Evolutionary conservation across 2,797 vertebrate species (phyloP), one percentile per base, ranked within the genome.

Genomic region (Scleropages formosus): DNA sequence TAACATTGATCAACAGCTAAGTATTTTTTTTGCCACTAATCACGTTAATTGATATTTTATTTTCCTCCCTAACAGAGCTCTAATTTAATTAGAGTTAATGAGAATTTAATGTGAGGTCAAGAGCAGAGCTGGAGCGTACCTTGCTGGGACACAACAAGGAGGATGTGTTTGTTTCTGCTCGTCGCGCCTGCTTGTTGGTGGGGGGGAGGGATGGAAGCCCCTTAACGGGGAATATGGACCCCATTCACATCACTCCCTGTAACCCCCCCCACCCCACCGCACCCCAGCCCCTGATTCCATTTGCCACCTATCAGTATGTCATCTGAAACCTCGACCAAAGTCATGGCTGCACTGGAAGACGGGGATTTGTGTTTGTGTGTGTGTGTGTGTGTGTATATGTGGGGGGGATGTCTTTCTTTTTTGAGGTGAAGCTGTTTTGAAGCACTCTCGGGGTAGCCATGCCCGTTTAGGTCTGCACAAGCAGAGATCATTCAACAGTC

Each of bases 21-120:
- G 60, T 75, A 76, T 76, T 73, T 66, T 8, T 77, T 77, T 80
- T 72, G 68, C 75, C 75, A 80, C 79, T 81, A 79, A 84, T 82
- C 78, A 79, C 22, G 74, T 81, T 84, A 84, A 84, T 82, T 84
- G 81, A 82, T 81, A 74, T 79, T 80, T 81, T 77, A 76, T 78
- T 81, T 79, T 76, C 75, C 66, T 65, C 77, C 44, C 77, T 63
- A 80, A 75, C 78, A 71, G 69, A 76, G 73, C 78, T 79, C 81
- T 81, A 78, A 82, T 80, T 82, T 80, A 82, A 82, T 82, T 84
- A 82, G 72, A 47, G 78, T 53, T 84, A 84, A 84, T 84, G 83
- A 80, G 81, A 68, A 78, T 82, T 84, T 82, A 84, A 84, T 84
- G 81, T 69, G 72, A 76, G 80, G 81, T 81, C 80, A 84, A 77